phyloP scores from a whole-genome alignment of 2,113 vertebrate species.

The Sphyrna mokarran region DNA sequence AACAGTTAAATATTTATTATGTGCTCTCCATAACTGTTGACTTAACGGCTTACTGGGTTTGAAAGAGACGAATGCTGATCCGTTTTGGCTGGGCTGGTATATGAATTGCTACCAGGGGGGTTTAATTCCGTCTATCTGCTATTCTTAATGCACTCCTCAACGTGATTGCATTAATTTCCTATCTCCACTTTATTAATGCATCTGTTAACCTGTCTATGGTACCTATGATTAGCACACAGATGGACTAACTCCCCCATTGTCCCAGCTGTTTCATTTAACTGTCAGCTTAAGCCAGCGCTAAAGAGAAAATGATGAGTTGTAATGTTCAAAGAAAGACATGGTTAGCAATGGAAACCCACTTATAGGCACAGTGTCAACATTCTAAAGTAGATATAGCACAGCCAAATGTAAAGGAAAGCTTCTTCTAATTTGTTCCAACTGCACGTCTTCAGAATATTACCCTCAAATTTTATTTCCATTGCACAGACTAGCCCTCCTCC shows the following conservation, averaged over 20 bases:
- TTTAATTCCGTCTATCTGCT: background rate
- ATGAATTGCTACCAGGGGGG: background rate
- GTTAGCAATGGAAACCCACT: background rate
- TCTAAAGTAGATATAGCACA: background rate
- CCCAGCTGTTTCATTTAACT: background rate
- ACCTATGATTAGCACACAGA: background rate
- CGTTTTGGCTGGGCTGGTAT: background rate
- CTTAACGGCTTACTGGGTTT: background rate
- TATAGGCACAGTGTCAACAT: background rate
- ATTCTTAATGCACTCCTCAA: background rate
- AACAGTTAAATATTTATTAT: background rate
- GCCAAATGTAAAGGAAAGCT: background rate
- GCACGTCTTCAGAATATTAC: background rate
- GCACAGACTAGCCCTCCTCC: background rate
- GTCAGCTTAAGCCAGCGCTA: background rate
- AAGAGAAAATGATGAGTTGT: background rate
- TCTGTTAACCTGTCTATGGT: background rate
- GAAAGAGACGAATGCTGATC: background rate
- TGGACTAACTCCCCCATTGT: background rate
- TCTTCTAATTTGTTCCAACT: background rate
- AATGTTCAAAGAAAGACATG: background rate
- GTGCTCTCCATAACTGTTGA: background rate
- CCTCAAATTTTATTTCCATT: background rate
- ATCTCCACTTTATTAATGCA: background rate
- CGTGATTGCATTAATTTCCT: background rate